Conservation (phyloP, 2,797 vertebrate species). For the Valencia hispanica region DNA sequence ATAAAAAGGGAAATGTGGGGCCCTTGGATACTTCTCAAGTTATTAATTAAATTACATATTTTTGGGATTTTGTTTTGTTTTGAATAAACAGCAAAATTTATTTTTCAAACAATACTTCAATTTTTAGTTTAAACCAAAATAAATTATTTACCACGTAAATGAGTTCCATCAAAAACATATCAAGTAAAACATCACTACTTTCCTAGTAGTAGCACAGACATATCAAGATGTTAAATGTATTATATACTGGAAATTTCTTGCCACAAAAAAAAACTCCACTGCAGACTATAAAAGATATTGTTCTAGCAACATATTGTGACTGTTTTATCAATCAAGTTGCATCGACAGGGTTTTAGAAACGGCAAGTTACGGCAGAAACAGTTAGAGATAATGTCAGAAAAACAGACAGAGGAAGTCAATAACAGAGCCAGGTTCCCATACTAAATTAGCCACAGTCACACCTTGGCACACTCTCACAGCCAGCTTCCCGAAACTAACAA, state of each 20-base stretch:
- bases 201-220: not conserved
- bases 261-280: not conserved
- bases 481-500: conserved; percentile 70
- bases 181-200: not conserved
- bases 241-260: not conserved
- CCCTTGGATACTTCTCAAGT: not conserved
- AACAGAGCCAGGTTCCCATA: conserved; percentile 45
- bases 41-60: not conserved
- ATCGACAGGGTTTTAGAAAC: conserved; percentile 1
- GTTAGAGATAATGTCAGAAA: conserved; percentile 19
- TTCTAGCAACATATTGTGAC: not conserved
- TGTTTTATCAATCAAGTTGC: not conserved
- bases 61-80: not conserved
- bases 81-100: not conserved
- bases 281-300: not conserved
- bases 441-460: conserved; percentile 66
- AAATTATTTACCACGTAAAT: no score
- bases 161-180: not conserved
- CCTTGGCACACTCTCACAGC: conserved; percentile 68
- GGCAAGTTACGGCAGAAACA: not conserved
- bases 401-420: conserved; percentile 50
- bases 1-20: not conserved
- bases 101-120: not conserved
- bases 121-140: not conserved
- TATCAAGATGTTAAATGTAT: not conserved